A percentile compares a stretch with the other conserved stretches of the same genome.
These are phyloP conservation scores for Drusus annulatus DNA, from an alignment of 1,140 invertebrate species.

Conservation along the genomic window DNA sequence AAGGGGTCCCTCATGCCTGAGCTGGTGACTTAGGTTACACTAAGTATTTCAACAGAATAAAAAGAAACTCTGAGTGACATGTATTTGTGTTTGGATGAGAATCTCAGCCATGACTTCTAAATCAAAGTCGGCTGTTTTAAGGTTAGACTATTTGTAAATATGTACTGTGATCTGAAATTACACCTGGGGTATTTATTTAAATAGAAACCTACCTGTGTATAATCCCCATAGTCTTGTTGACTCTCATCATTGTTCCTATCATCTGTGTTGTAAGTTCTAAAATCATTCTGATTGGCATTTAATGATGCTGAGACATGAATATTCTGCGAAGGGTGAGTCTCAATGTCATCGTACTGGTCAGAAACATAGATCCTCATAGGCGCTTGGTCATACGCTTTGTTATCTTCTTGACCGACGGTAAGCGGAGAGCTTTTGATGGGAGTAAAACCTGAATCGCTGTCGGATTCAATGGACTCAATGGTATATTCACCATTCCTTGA, in stretches of 20 bases:
- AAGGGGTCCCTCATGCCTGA: too few relatives aligned
- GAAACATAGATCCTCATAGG: conserved; percentile 69
- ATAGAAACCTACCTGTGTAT: conserved; percentile 28
- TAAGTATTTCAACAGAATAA: too few relatives aligned
- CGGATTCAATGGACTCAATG: neutral
- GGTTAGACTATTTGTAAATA: too few relatives aligned
- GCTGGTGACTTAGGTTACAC: too few relatives aligned
- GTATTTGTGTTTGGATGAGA: too few relatives aligned
- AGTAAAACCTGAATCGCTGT: conserved; percentile 39
- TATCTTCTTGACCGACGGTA: conserved; percentile 16
- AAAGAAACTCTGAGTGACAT: too few relatives aligned
- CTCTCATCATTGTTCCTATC: conserved; percentile 60
- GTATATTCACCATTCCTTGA: conserved; percentile 34
- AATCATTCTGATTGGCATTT: conserved; percentile 47
- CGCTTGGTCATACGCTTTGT: conserved; percentile 52
- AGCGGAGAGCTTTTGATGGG: conserved; percentile 38
- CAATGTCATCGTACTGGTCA: conserved; percentile 62
- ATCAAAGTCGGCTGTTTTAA: too few relatives aligned
- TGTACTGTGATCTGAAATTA: too few relatives aligned
- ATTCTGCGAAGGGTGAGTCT: conserved; percentile 56
- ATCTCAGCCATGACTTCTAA: too few relatives aligned
- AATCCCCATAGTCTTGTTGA: conserved; percentile 60
- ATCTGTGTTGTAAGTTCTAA: conserved; percentile 60
- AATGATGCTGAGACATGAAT: conserved; percentile 54
- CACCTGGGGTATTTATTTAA: too few relatives aligned